Evolutionary conservation across 2,888 invertebrate genomes (phyloP).

Genomic region (Eupithecia abbreviata): DNA sequence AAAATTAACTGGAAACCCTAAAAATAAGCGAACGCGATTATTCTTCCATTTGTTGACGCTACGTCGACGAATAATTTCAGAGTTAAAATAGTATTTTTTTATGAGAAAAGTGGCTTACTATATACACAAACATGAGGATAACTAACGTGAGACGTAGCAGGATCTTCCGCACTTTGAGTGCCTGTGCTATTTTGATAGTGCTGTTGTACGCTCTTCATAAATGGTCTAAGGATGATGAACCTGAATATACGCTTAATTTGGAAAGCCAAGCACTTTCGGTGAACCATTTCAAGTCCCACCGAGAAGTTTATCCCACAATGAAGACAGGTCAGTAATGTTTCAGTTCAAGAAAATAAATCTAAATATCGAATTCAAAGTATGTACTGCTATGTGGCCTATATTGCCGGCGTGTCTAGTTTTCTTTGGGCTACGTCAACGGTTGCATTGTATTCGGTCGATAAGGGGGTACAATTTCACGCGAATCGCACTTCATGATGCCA

Average conservation of each 20-base stretch:
- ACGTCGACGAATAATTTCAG: conserved; percentile 46
- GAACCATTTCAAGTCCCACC: conserved; percentile 67
- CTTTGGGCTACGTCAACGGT: conserved; percentile 54
- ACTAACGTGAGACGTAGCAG: conserved; percentile 85
- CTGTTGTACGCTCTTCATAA: conserved; percentile 86
- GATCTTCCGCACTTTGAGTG: conserved; percentile 81
- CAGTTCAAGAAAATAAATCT: not conserved
- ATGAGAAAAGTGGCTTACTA: conserved; percentile 48
- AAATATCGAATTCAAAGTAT: conserved; percentile 12
- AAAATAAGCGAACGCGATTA: conserved; percentile 1
- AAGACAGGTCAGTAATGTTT: conserved; percentile 64
- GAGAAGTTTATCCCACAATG: conserved; percentile 69
- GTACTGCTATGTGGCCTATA: conserved; percentile 55
- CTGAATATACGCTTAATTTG: conserved; percentile 48
- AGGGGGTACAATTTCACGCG: conserved; percentile 1
- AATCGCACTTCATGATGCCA: not conserved
- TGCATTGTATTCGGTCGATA: conserved; percentile 41
- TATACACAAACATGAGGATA: conserved; percentile 79
- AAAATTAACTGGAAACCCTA: not conserved
- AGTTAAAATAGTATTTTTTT: conserved; percentile 44
- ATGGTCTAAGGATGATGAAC: conserved; percentile 78
- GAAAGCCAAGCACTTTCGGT: conserved; percentile 47
- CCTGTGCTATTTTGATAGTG: conserved; percentile 81
- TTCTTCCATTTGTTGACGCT: conserved; percentile 9
- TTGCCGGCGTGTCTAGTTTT: conserved; percentile 55